phyloP scores from a whole-genome alignment of 53 echinoderm and acorn worm genomes.

The Arbacia lixula region DNA sequence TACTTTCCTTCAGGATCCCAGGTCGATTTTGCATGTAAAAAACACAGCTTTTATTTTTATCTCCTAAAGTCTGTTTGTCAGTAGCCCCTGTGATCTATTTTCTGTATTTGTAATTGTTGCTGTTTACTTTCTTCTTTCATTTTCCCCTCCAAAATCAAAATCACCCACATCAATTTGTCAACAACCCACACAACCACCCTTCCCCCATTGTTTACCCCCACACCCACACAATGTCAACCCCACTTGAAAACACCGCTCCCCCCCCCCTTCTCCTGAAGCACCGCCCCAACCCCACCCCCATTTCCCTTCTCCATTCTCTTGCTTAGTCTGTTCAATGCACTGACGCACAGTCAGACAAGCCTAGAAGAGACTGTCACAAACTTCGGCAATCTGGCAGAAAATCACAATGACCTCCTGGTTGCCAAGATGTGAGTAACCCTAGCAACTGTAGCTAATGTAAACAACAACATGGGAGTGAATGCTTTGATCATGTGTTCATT shows the following conservation, averaged over 20 bases:
- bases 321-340: conserved; percentile 95
- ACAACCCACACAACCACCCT: too few species aligned
- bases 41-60: too few species aligned
- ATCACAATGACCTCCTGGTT: conserved; percentile 93
- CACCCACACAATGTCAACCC: background rate
- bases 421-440: conserved; percentile 95
- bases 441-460: conserved; percentile 33
- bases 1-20: too few species aligned
- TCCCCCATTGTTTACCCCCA: too few species aligned
- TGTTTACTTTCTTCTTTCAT: too few species aligned
- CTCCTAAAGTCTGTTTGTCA: too few species aligned
- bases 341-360: conserved; percentile 91
- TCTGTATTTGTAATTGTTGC: too few species aligned
- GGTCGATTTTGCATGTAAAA: too few species aligned
- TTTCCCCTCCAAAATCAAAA: too few species aligned
- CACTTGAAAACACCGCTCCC: background rate
- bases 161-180: too few species aligned
- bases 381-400: conserved; percentile 95
- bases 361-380: conserved; percentile 96
- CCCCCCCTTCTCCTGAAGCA: too few species aligned
- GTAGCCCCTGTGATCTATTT: too few species aligned
- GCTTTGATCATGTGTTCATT: conserved; percentile 10
- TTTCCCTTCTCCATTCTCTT: conserved; percentile 20
- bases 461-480: background rate
- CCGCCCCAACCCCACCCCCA: background rate